Conservation (phyloP, 2,888 invertebrate genomes). For the Agrochola litura region DNA sequence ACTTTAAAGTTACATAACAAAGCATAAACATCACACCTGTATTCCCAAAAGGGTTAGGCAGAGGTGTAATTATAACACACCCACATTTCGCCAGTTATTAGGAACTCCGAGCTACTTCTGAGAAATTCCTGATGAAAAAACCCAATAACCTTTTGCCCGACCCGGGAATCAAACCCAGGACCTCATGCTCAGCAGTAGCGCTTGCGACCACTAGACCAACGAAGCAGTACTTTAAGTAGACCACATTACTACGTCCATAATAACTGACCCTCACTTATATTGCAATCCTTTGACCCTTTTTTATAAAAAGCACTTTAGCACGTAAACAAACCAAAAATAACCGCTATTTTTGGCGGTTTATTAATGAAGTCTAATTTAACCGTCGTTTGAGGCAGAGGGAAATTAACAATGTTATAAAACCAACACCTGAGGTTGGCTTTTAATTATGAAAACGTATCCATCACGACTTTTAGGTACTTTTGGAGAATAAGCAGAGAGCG, state of each 20-base stretch:
- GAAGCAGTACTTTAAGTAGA: neutral
- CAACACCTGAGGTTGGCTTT: slow-evolving; percentile 52
- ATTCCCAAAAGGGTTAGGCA: too few species aligned
- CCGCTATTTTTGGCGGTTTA: slow-evolving; percentile 44
- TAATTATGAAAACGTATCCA: slow-evolving; percentile 45
- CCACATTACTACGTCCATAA: neutral
- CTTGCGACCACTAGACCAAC: neutral
- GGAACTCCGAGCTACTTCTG: too few species aligned
- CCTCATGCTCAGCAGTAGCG: neutral
- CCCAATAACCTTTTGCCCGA: too few species aligned
- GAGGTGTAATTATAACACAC: too few species aligned
- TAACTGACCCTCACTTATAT: neutral
- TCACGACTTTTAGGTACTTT: slow-evolving; percentile 24
- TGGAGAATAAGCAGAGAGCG: neutral
- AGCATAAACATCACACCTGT: too few species aligned
- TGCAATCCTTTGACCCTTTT: slow-evolving; percentile 18
- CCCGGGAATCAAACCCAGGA: too few species aligned
- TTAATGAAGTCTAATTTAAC: slow-evolving; percentile 55
- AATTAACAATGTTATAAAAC: slow-evolving; percentile 44
- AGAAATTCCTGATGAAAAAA: too few species aligned
- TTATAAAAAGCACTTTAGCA: slow-evolving; percentile 28
- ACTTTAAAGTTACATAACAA: neutral
- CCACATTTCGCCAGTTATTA: too few species aligned
- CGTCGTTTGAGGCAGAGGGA: slow-evolving; percentile 23
- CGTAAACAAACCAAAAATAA: slow-evolving; percentile 31